These are phyloP conservation scores for Pogonophryne albipinna DNA, from an alignment of 2,797 vertebrate species.

Conservation along the genomic window DNA sequence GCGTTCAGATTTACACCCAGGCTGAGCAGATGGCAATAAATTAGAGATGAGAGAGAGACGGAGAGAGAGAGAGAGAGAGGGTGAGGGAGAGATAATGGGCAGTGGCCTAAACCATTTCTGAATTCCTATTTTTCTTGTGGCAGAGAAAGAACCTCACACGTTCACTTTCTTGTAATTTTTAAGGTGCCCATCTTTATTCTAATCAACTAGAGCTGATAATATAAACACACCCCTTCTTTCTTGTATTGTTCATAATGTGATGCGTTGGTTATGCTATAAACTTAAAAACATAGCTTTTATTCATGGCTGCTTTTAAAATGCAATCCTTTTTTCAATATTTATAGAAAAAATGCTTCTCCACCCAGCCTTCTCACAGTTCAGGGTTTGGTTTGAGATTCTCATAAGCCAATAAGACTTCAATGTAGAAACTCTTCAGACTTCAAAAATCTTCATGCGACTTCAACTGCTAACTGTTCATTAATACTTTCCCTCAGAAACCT, in stretches of 20 bases:
- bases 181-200: slow-evolving; percentile 45
- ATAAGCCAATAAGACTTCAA: slow-evolving; percentile 27
- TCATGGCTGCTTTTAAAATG: slow-evolving; percentile 6
- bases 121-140: slow-evolving; percentile 40
- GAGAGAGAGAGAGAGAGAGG: slow-evolving; percentile 2
- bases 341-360: slow-evolving; percentile 28
- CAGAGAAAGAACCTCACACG: slow-evolving; percentile 31
- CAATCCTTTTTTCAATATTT: slow-evolving; percentile 11
- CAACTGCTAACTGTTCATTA: too few relatives aligned
- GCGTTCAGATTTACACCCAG: slow-evolving; percentile 77
- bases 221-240: not conserved
- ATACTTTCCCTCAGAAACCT: too few relatives aligned
- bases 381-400: slow-evolving; percentile 35
- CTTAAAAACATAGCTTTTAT: not conserved
- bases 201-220: slow-evolving; percentile 31
- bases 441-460: too few relatives aligned
- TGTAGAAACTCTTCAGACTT: too few relatives aligned
- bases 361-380: slow-evolving; percentile 27
- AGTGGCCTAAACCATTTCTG: slow-evolving; percentile 47
- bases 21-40: slow-evolving; percentile 80
- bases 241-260: not conserved
- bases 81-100: too few relatives aligned
- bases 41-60: slow-evolving; percentile 70
- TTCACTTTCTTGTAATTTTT: slow-evolving; percentile 47
- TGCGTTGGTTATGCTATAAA: not conserved